phyloP scores from a whole-genome alignment of 2,888 invertebrate species.

The Parasteatoda lunata region DNA sequence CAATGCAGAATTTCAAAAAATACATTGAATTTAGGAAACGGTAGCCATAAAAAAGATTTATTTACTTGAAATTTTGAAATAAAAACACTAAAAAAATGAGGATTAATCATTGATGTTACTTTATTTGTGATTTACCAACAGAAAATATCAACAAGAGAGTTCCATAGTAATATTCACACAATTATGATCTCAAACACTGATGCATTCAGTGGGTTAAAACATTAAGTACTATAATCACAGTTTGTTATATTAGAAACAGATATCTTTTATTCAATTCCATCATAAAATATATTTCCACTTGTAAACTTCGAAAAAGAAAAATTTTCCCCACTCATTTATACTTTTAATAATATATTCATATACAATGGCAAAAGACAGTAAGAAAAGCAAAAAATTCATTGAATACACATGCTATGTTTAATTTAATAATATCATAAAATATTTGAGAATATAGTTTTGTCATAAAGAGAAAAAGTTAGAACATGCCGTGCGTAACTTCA shows the following conservation, averaged over 20 bases:
- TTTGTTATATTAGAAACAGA: constrained; percentile 42
- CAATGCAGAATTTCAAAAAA: too few species aligned
- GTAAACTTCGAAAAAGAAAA: constrained; percentile 10
- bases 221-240: constrained; percentile 62
- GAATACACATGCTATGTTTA: constrained; percentile 54
- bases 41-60: too few species aligned
- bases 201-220: constrained; percentile 58
- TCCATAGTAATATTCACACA: constrained; percentile 63
- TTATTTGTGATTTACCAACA: constrained; percentile 66
- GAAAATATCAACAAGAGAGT: constrained; percentile 64
- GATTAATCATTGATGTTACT: constrained; percentile 43
- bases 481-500: constrained; percentile 61
- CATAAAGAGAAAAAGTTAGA: constrained; percentile 51
- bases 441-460: constrained; percentile 43
- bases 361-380: constrained; percentile 55
- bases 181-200: constrained; percentile 36
- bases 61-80: neutral
- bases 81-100: neutral
- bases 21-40: too few species aligned
- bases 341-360: constrained; percentile 12
- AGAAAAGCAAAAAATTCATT: constrained; percentile 45
- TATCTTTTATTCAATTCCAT: constrained; percentile 26
- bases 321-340: constrained; percentile 3
- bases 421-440: constrained; percentile 23
- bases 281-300: constrained; percentile 26